Percentiles rank a stretch among this genome's conserved stretches.
Conservation (phyloP, 2,113 vertebrate species). For the Bettongia penicillata region DNA sequence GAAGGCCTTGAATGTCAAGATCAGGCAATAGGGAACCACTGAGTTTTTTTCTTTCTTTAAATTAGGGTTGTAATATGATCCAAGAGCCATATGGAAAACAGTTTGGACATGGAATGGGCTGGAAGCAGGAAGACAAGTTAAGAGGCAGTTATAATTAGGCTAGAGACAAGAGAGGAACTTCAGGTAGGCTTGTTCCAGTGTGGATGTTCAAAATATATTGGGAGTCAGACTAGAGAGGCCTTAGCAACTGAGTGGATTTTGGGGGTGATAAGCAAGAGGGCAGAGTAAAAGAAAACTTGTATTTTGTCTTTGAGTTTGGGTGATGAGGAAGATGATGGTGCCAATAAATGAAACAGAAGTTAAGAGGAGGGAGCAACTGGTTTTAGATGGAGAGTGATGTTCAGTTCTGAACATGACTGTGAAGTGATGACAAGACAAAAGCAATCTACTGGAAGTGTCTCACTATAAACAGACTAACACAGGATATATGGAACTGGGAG, state of each 20-base stretch:
- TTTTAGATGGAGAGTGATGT: not conserved
- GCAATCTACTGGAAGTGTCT: not conserved
- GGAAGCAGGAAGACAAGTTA: not conserved
- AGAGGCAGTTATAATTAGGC: not conserved
- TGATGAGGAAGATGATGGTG: not conserved
- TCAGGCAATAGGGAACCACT: not conserved
- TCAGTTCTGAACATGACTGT: not conserved
- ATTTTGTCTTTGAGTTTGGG: not conserved
- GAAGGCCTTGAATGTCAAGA: not conserved
- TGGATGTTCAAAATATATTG: not conserved
- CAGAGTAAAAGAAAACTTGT: no score
- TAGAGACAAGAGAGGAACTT: not conserved
- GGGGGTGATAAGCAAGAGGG: no score
- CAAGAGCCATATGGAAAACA: not conserved
- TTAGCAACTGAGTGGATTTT: not conserved
- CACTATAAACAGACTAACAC: no score
- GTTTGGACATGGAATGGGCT: not conserved
- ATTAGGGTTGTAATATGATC: not conserved
- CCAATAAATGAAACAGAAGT: not conserved
- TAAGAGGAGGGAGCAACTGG: no score
- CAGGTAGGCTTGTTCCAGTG: not conserved
- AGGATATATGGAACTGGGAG: no score
- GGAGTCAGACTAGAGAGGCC: not conserved
- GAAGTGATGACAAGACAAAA: not conserved
- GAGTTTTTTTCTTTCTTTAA: not conserved